Evolutionary conservation across 2,888 invertebrate genomes (phyloP), one percentile per base, ranked within the genome.

Genomic region (Epistrophella euchroma): DNA sequence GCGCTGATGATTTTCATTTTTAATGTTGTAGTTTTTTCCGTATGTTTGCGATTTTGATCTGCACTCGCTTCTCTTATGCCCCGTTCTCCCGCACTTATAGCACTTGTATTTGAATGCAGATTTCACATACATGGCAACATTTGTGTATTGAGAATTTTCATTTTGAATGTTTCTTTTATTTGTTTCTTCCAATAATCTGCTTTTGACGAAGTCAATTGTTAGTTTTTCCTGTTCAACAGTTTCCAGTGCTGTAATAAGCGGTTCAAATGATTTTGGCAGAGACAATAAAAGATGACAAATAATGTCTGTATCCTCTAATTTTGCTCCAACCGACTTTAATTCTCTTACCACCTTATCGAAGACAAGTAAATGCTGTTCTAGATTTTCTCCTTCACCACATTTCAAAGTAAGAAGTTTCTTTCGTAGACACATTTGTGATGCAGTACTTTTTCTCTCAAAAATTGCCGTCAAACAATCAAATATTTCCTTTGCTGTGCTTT

Each of bases 401-500:
- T 25, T 25, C 4, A 25, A 25, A 25, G 25, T 25, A 2, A 25
- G 4, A 25, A 25, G 25, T 25, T 25, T 25, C 25, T 25, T 25
- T 25, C 25, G 25, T 3, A 25, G 25, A 25, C 25, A 25, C 25
- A 25, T 25, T 25, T 25, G 25, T 4, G 25, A 25, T 25, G 25
- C 25, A 2, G 45, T 50, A 72, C 78, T 78, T 60, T 78, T 78
- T 9, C 78, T 58, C n/a, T 78, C 72, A 25, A 55, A 72, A 32
- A 40, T 62, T 10, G 35, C 45, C n/a, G 25, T 71, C 13, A 82
- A 72, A 25, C 70, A 62, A n/a, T 70, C 45, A 47, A 82, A 72
- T 50, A 89, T 83, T 13, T 89, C 88, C 62, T 88, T 88, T 22
- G 89, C 86, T 5, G 87, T 89, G 43, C 70, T 72, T 56, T 87